Conservation (phyloP, 2,888 invertebrate genomes). For the Meteorus colon region DNA sequence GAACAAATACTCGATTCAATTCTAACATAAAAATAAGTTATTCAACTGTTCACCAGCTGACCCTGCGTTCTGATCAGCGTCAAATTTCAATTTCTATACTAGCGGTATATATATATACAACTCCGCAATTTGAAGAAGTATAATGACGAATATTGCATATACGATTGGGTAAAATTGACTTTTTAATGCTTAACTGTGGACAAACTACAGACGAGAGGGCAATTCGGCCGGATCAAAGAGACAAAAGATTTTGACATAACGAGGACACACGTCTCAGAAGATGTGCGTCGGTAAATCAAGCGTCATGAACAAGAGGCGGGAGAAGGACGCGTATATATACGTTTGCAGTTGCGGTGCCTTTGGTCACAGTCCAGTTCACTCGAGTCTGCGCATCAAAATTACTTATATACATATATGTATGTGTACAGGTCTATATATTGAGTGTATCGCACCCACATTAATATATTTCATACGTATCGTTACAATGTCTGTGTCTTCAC, state of each 20-base stretch:
- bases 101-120: neutral
- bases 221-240: slow-evolving; percentile 52
- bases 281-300: slow-evolving; percentile 56
- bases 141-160: neutral
- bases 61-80: no score
- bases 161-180: slow-evolving; percentile 21
- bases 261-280: slow-evolving; percentile 57
- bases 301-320: slow-evolving; percentile 27
- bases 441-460: slow-evolving; percentile 18
- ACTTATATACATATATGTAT: neutral
- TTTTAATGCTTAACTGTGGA: slow-evolving; percentile 11
- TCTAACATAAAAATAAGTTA: no score
- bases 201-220: neutral
- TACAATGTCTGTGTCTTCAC: neutral
- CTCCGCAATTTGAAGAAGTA: neutral
- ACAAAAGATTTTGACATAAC: slow-evolving; percentile 60
- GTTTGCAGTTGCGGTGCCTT: slow-evolving; percentile 21
- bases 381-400: slow-evolving; percentile 47
- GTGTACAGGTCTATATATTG: slow-evolving; percentile 8
- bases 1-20: no score
- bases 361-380: slow-evolving; percentile 47
- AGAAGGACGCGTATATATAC: slow-evolving; percentile 20
- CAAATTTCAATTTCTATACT: no score
- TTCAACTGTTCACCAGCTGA: no score
- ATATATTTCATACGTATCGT: neutral